These are phyloP conservation scores for Andrena marginata DNA, from an alignment of 2,888 invertebrate genomes.

Conservation along the genomic window DNA sequence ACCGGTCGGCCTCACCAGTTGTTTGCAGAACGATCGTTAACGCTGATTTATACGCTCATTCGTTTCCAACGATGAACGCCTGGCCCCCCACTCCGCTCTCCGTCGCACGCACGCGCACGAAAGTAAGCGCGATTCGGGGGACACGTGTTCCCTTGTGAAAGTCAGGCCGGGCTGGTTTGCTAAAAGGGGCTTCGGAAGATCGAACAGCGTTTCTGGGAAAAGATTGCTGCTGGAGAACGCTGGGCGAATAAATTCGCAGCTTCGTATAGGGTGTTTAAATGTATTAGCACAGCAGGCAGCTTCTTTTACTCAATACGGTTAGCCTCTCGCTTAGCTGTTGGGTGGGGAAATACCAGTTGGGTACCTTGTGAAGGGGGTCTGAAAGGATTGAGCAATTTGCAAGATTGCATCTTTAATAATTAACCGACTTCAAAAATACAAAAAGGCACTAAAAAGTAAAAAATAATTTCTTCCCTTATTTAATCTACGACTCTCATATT, in stretches of 20 bases:
- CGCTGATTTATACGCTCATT: slow-evolving; percentile 76
- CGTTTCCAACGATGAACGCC: slow-evolving; percentile 66
- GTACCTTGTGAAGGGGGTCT: neutral
- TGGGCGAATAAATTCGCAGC: neutral
- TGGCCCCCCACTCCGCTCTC: neutral
- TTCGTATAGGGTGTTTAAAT: neutral
- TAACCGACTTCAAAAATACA: no score
- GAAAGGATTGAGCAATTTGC: no score
- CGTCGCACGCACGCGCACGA: neutral
- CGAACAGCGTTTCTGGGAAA: neutral
- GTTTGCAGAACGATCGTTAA: slow-evolving; percentile 76
- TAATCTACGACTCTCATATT: no score
- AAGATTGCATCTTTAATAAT: no score
- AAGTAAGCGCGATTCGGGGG: slow-evolving; percentile 30
- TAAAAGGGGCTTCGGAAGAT: slow-evolving; percentile 35
- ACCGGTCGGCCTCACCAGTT: slow-evolving; percentile 62
- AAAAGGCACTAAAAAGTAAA: no score
- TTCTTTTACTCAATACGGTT: neutral
- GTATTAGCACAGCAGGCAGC: neutral
- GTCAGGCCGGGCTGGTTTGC: slow-evolving; percentile 14
- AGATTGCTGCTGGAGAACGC: neutral
- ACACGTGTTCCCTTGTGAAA: slow-evolving; percentile 29
- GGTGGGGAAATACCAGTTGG: neutral
- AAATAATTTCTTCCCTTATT: no score
- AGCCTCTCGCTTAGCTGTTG: neutral